Evolutionary conservation across 1,140 invertebrate species (phyloP).

Genomic region (Drosophila fuyamai): DNA sequence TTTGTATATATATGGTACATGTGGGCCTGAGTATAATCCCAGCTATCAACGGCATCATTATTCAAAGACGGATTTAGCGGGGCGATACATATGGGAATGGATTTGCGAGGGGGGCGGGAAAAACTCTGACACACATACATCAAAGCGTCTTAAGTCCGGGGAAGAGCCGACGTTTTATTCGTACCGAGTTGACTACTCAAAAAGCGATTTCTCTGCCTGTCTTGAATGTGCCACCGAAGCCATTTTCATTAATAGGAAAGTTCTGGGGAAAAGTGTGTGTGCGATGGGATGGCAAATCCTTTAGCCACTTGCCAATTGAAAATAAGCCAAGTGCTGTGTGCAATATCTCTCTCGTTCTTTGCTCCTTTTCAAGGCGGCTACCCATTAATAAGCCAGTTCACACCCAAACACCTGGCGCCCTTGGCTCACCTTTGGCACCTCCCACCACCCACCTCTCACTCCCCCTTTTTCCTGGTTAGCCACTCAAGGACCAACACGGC

Average conservation of each 20-base stretch:
- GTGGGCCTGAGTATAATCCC: slow-evolving; percentile 57
- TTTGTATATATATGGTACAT: slow-evolving; percentile 1
- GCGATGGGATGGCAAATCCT: slow-evolving; percentile 1
- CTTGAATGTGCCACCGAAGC: slow-evolving; percentile 3
- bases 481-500: slow-evolving; percentile 43
- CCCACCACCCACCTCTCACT: not conserved
- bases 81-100: slow-evolving; percentile 39
- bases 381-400: slow-evolving; percentile 52
- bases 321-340: not conserved
- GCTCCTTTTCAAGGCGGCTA: slow-evolving; percentile 5
- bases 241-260: slow-evolving; percentile 37
- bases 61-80: slow-evolving; percentile 75
- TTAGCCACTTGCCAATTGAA: slow-evolving; percentile 33
- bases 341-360: slow-evolving; percentile 6
- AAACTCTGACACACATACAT: slow-evolving; percentile 68
- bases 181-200: slow-evolving; percentile 51
- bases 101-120: not conserved
- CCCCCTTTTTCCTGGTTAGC: slow-evolving; percentile 1
- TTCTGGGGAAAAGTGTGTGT: not conserved
- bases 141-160: slow-evolving; percentile 67
- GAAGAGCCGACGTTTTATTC: slow-evolving; percentile 7
- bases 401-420: slow-evolving; percentile 43
- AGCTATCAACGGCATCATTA: slow-evolving; percentile 81
- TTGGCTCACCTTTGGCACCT: slow-evolving; percentile 13
- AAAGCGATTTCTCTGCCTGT: slow-evolving; percentile 56